Evolutionary conservation across 2,797 vertebrate genomes (phyloP), one percentile per base, ranked within the genome.

Genomic region (Botia almorhae): DNA sequence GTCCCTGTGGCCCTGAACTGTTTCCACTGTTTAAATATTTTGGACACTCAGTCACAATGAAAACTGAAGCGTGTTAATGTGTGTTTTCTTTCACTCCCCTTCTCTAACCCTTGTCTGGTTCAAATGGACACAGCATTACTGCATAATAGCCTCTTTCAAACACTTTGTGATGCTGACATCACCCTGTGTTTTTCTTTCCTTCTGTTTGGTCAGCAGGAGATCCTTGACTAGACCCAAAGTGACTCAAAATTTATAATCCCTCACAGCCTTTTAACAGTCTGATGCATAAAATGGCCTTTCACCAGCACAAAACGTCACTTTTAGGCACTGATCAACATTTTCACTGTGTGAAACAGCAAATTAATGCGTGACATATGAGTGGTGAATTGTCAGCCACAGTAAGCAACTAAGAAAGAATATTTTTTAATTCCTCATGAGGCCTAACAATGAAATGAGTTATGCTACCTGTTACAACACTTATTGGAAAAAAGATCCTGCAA

Each of bases 1-100:
- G 87, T 83, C 84, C 83, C 55, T 83, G 67, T 89, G 88, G 90
- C 86, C 71, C 68, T 12, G 82, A 76, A 87, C 88, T 87, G 87
- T 88, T 89, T 88, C 85, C 86, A 88, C 89, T 89, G 88, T 90
- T 82, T 83, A 76, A 29, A 61, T 83, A 33, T 21, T 71, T 69
- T 43, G 69, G 50, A 8, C 33, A 64, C 69, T 72, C 33, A 10
- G 65, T 50, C 46, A 60, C 61, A 70, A 61, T 63, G n/a, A 71
- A 50, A 69, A 63, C 1, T 39, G 39, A 78, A 71, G 56, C 1
- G 19, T 79, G 56, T 70, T 58, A 69, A 51, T 71, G 10, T 2
- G 36, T 55, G 60, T 55, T 50, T 36, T 73, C 16, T 55, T 23
- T 63, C 2, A 36, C 43, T 78, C 26, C 48, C 12, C 36, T 58